Conservation (phyloP, 2,797 vertebrate species). For the Ceryle rudis region DNA sequence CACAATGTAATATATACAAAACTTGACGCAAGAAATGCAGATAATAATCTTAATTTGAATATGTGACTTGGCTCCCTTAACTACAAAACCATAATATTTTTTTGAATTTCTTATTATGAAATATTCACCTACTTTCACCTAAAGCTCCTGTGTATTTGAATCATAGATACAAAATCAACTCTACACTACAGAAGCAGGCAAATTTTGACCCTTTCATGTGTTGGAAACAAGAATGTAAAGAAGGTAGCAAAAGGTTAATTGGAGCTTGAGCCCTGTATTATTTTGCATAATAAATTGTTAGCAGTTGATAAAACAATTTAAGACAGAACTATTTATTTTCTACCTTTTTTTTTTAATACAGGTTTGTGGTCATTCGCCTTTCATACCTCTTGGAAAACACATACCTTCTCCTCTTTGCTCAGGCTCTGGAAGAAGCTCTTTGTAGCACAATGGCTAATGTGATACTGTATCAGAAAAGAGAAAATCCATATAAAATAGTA, state of each 20-base stretch:
- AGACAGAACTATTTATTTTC: not conserved
- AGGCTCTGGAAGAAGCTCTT: slow-evolving; percentile 82
- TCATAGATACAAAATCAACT: not conserved
- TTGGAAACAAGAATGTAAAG: not conserved
- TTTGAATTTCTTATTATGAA: not conserved
- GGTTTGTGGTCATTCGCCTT: slow-evolving; percentile 84
- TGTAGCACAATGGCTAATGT: slow-evolving; percentile 77
- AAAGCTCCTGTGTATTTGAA: not conserved
- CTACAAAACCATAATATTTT: not conserved
- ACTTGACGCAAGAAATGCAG: not conserved
- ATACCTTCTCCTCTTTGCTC: slow-evolving; percentile 78
- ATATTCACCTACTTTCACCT: not conserved
- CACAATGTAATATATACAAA: not conserved
- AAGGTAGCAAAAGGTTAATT: not conserved
- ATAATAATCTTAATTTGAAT: not conserved
- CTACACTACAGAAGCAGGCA: not conserved
- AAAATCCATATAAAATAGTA: slow-evolving; percentile 76
- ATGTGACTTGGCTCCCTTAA: not conserved
- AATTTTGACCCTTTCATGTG: not conserved
- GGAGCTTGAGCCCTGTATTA: not conserved
- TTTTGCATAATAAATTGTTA: not conserved
- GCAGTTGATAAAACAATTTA: not conserved
- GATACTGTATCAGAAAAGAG: slow-evolving; percentile 74
- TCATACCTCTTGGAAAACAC: slow-evolving; percentile 74
- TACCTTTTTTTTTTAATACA: slow-evolving; percentile 32